phyloP scores from a whole-genome alignment of 2,797 vertebrate genomes.

The Cossypha caffra region DNA sequence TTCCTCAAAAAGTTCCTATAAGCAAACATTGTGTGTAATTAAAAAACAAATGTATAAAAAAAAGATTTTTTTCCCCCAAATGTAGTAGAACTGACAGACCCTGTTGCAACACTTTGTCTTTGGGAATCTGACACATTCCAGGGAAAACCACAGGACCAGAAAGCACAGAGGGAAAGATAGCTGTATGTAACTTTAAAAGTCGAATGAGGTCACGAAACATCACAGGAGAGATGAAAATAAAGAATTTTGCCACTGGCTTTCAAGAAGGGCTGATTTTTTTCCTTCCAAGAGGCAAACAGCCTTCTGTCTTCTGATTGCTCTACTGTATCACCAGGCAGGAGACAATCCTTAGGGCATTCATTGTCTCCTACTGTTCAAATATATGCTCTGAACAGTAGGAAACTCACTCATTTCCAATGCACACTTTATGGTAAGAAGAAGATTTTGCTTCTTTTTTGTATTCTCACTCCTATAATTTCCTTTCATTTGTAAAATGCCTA shows the following conservation, averaged over 20 bases:
- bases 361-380: conserved; percentile 57
- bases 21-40: neutral
- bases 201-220: neutral
- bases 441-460: conserved; percentile 56
- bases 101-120: neutral
- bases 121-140: neutral
- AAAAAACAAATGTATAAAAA: neutral
- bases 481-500: conserved; percentile 60
- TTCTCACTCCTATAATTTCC: conserved; percentile 42
- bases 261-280: neutral
- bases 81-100: neutral
- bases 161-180: neutral
- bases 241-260: neutral
- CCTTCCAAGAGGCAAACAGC: neutral
- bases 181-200: neutral
- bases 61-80: neutral
- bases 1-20: neutral
- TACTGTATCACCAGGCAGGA: conserved; percentile 14
- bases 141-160: neutral
- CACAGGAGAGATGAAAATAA: neutral
- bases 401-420: conserved; percentile 10
- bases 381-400: conserved; percentile 48
- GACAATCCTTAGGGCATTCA: conserved; percentile 33
- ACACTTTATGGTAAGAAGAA: conserved; percentile 37
- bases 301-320: conserved; percentile 42